Conservation (phyloP, 1,140 invertebrate species). For the Dolichoris vasculosae region DNA sequence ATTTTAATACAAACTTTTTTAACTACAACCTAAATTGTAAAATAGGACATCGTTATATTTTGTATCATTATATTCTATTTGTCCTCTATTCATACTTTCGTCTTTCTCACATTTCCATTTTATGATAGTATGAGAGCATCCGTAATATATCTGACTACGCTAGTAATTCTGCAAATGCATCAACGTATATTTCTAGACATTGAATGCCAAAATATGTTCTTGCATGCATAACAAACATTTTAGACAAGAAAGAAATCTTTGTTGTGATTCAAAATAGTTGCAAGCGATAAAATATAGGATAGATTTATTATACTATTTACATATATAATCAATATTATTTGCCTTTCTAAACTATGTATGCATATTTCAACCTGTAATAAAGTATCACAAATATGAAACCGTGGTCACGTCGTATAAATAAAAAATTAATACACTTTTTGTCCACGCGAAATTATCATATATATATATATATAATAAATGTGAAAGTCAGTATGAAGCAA, state of each 20-base stretch:
- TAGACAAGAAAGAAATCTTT: neutral
- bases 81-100: neutral
- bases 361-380: no score
- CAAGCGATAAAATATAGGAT: no score
- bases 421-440: no score
- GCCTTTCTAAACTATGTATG: no score
- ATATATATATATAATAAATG: no score
- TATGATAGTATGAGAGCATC: neutral
- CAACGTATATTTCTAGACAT: neutral
- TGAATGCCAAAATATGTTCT: neutral
- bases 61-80: neutral
- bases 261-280: no score
- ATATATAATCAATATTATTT: neutral
- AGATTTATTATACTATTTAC: no score
- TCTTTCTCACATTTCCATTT: neutral
- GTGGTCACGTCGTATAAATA: no score
- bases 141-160: neutral
- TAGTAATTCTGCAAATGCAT: slow-evolving; percentile 2
- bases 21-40: neutral
- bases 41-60: neutral
- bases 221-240: neutral
- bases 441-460: no score
- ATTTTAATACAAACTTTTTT: neutral
- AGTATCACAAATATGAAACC: no score
- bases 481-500: no score